Conservation (phyloP, 2,888 invertebrate genomes). For the Dryobota labecula region DNA sequence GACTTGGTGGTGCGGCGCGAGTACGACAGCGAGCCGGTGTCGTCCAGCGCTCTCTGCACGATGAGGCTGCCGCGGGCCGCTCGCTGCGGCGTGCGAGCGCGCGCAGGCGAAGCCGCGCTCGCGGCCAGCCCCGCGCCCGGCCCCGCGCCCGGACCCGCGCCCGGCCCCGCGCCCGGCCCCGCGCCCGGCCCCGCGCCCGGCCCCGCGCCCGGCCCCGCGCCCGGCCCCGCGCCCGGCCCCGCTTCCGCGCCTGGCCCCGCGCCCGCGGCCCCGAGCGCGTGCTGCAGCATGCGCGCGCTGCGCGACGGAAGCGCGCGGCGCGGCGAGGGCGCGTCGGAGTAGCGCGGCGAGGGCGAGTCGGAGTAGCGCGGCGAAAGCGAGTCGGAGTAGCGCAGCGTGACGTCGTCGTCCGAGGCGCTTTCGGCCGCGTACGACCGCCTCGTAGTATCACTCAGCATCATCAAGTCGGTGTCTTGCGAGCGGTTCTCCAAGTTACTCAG, state of each 20-base stretch:
- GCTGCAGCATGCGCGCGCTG: slow-evolving; percentile 70
- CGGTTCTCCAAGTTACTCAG: slow-evolving; percentile 79
- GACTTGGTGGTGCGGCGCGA: slow-evolving; percentile 27
- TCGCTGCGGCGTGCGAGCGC: slow-evolving; percentile 17
- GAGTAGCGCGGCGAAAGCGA: slow-evolving; percentile 68
- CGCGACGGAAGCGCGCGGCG: slow-evolving; percentile 75
- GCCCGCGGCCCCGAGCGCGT: slow-evolving; percentile 63
- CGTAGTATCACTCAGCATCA: slow-evolving; percentile 56
- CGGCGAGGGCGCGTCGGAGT: slow-evolving; percentile 79
- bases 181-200: background rate
- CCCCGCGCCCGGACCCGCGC: no score
- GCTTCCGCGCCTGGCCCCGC: slow-evolving; percentile 72
- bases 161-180: slow-evolving; percentile 45
- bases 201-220: slow-evolving; percentile 73
- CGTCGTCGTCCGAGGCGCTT: slow-evolving; percentile 65
- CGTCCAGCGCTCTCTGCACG: slow-evolving; percentile 71
- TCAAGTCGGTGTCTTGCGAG: slow-evolving; percentile 60
- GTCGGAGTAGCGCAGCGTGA: slow-evolving; percentile 77
- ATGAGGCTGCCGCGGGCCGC: slow-evolving; percentile 72
- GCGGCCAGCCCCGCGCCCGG: no score
- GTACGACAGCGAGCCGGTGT: slow-evolving; percentile 21
- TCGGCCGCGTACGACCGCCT: slow-evolving; percentile 32
- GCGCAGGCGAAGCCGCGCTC: no score
- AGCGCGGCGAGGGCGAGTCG: slow-evolving; percentile 77
- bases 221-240: background rate